Conservation (phyloP, 2,797 vertebrate genomes). For the Anguilla pacifica region DNA sequence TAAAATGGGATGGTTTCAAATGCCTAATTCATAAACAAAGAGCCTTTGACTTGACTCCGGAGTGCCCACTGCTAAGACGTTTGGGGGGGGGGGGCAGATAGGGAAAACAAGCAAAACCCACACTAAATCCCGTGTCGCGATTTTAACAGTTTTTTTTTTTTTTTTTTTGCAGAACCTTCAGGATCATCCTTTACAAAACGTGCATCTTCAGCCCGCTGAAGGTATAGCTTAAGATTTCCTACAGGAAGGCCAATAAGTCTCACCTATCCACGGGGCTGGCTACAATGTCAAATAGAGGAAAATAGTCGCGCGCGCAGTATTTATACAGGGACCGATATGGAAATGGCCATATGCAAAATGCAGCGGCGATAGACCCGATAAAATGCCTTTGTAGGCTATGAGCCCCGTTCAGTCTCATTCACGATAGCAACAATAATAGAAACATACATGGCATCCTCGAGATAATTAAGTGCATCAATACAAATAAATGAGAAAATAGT, state of each 20-base stretch:
- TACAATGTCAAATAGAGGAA: constrained; percentile 13
- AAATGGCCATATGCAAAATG: background rate
- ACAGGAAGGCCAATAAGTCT: background rate
- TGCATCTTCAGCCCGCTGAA: background rate
- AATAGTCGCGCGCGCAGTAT: background rate
- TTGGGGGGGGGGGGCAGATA: background rate
- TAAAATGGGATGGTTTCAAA: background rate
- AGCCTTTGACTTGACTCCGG: background rate
- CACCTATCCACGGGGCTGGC: background rate
- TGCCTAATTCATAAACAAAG: background rate
- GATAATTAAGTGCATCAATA: background rate
- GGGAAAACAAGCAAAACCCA: background rate
- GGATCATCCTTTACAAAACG: background rate
- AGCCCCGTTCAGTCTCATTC: background rate
- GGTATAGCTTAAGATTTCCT: background rate
- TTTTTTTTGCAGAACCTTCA: background rate
- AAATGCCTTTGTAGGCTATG: background rate
- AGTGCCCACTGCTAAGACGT: background rate
- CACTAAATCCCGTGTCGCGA: background rate
- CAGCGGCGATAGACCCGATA: background rate
- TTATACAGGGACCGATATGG: background rate
- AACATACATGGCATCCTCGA: background rate
- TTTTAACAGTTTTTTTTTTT: background rate
- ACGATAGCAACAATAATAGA: background rate
- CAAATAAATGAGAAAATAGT: background rate